Conservation (phyloP, 2,888 invertebrate genomes). For the Blastobasis adustella region DNA sequence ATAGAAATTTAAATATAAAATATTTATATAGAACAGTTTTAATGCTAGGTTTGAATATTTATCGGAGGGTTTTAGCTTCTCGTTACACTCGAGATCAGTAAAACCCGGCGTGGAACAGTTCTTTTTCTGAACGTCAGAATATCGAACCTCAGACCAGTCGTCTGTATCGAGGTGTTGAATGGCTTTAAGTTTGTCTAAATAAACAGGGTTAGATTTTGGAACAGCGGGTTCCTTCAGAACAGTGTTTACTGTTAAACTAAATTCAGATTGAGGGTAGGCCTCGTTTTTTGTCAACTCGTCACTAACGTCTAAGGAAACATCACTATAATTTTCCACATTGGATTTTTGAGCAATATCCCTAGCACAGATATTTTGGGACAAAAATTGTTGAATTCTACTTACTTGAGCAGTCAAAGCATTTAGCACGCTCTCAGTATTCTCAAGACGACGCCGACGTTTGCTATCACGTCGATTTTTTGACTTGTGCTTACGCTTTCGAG, state of each 20-base stretch:
- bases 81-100: not conserved
- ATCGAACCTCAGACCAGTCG: not conserved
- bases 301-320: no score
- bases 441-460: not conserved
- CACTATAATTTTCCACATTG: no score
- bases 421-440: not conserved
- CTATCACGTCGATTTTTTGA: no score
- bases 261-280: not conserved
- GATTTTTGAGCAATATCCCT: not conserved
- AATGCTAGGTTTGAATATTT: not conserved
- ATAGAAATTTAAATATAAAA: no score
- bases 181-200: no score
- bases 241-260: not conserved
- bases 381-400: not conserved
- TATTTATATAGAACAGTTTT: no score
- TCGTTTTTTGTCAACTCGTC: no score
- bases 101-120: not conserved
- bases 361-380: not conserved
- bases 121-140: not conserved
- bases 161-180: not conserved
- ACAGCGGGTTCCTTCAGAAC: no score
- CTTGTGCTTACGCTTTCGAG: not conserved
- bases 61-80: conserved; percentile 1
- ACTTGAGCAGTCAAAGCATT: no score
- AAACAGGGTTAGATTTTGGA: no score